These are phyloP conservation scores for Halcyon chelicuti DNA, from an alignment of 2,797 vertebrate genomes.

Conservation along the genomic window DNA sequence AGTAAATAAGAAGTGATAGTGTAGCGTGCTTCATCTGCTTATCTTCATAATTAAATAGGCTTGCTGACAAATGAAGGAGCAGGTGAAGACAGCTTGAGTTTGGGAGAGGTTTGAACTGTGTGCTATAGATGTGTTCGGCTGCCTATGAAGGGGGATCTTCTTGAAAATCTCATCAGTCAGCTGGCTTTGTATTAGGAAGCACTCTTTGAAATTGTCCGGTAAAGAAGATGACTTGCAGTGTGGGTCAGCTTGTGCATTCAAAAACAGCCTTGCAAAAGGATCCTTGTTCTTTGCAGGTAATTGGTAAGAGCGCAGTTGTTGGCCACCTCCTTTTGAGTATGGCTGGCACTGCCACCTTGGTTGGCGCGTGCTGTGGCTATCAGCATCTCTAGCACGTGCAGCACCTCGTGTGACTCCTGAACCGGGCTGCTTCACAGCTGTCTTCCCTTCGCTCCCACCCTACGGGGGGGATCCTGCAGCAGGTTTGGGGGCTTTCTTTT, in stretches of 20 bases:
- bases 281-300: background rate
- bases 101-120: background rate
- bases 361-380: background rate
- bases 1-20: background rate
- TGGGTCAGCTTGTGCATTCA: background rate
- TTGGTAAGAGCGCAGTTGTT: background rate
- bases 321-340: background rate
- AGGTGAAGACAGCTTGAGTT: background rate
- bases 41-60: background rate
- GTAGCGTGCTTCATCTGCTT: background rate
- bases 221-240: background rate
- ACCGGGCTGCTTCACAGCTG: background rate
- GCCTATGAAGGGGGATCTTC: background rate
- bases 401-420: background rate
- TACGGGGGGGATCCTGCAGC: background rate
- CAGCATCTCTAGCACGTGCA: background rate
- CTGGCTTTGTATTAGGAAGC: background rate
- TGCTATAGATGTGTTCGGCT: background rate
- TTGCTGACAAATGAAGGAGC: background rate
- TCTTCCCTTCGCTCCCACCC: background rate
- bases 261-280: background rate
- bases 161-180: background rate
- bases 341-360: rapidly evolving
- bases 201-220: background rate
- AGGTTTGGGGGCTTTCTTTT: background rate